phyloP scores from a whole-genome alignment of 2,888 invertebrate genomes.

The Chaetogeoica ovagalla region DNA sequence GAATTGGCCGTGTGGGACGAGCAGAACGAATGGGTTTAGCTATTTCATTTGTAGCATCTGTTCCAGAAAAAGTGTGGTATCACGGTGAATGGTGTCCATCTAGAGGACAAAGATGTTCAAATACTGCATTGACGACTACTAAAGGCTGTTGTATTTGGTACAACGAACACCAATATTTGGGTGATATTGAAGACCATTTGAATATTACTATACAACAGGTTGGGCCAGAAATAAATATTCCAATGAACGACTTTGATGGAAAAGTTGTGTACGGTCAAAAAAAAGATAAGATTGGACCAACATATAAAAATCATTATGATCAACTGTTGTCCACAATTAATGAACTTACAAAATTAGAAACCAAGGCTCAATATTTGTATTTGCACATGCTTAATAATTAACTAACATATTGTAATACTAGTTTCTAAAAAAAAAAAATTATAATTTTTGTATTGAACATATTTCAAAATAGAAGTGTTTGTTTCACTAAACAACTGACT shows the following conservation, averaged over 20 bases:
- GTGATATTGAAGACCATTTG: conserved; percentile 96
- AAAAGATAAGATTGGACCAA: conserved; percentile 65
- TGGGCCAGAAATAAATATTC: conserved; percentile 82
- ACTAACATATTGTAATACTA: conserved; percentile 27
- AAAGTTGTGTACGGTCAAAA: conserved; percentile 96
- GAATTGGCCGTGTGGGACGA: conserved; percentile 98
- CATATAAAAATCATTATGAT: conserved; percentile 83
- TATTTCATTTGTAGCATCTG: conserved; percentile 87
- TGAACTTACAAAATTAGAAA: conserved; percentile 83
- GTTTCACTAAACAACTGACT: conserved; percentile 16
- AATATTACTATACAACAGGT: conserved; percentile 94
- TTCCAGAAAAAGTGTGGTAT: conserved; percentile 96
- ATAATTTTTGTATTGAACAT: not conserved
- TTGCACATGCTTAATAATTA: conserved; percentile 59
- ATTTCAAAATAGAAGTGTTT: conserved; percentile 4
- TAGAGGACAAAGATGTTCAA: conserved; percentile 88
- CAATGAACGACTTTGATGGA: conserved; percentile 94
- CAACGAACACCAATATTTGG: conserved; percentile 89
- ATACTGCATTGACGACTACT: conserved; percentile 82
- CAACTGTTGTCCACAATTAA: conserved; percentile 89
- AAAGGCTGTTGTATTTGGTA: conserved; percentile 99
- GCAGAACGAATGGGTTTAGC: conserved; percentile 99
- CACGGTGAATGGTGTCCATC: conserved; percentile 93
- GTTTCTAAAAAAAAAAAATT: conserved; percentile 8
- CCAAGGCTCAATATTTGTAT: conserved; percentile 77